These are phyloP conservation scores for Pterostichus niger DNA, from an alignment of 2,888 invertebrate genomes.

Conservation along the genomic window DNA sequence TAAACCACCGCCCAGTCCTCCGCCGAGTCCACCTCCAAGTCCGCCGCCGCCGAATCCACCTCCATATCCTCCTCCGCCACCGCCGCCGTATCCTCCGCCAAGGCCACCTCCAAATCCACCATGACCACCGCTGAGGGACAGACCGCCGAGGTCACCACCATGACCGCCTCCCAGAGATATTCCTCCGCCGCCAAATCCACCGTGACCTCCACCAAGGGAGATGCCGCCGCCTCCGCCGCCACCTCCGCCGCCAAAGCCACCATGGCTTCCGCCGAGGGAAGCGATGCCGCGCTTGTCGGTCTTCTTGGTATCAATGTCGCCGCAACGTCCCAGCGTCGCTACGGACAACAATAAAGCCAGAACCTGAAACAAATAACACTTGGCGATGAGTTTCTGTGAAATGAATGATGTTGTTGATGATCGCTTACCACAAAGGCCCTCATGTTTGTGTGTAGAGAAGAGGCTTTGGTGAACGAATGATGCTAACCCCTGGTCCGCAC, in stretches of 20 bases:
- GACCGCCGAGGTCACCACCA: slow-evolving; percentile 46
- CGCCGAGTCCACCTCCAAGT: slow-evolving; percentile 31
- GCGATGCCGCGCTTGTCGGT: slow-evolving; percentile 61
- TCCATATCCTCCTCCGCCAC: slow-evolving; percentile 21
- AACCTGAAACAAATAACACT: slow-evolving; percentile 71
- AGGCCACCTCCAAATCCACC: slow-evolving; percentile 48
- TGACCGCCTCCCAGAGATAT: slow-evolving; percentile 52
- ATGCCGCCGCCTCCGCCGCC: slow-evolving; percentile 22
- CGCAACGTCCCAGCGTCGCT: slow-evolving; percentile 67
- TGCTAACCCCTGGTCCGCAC: slow-evolving; percentile 41
- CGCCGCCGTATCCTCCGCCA: slow-evolving; percentile 43
- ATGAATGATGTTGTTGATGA: not conserved
- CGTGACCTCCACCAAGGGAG: slow-evolving; percentile 27
- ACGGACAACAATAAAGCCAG: slow-evolving; percentile 71
- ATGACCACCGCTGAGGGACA: slow-evolving; percentile 51
- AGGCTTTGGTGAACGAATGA: slow-evolving; percentile 58
- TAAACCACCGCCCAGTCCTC: slow-evolving; percentile 52
- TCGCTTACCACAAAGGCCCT: slow-evolving; percentile 59
- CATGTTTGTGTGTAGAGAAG: slow-evolving; percentile 51
- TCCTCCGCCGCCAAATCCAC: not conserved
- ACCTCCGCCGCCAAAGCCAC: not conserved
- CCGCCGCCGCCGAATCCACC: slow-evolving; percentile 39
- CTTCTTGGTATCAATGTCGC: slow-evolving; percentile 66
- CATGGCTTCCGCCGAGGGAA: slow-evolving; percentile 48
- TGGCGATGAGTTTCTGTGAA: not conserved